Evolutionary conservation across 2,113 vertebrate genomes (phyloP).

Genomic region (Dinomys branickii): DNA sequence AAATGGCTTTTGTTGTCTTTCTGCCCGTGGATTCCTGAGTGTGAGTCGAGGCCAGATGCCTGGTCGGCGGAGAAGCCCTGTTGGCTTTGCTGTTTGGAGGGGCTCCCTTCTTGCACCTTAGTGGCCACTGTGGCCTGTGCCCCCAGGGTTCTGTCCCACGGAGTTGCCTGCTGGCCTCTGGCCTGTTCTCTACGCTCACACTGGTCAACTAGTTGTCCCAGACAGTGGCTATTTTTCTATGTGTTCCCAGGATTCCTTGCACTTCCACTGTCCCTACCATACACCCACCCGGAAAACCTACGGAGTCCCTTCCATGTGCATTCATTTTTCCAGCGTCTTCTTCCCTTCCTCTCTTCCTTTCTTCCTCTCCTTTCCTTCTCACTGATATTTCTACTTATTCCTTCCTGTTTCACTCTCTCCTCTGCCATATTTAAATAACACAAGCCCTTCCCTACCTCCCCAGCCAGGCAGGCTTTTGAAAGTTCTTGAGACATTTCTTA

Average conservation of each 20-base stretch:
- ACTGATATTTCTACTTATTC: not conserved
- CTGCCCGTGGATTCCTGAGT: slow-evolving; percentile 82
- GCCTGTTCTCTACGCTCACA: not conserved
- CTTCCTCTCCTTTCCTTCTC: not conserved
- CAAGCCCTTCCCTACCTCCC: not conserved
- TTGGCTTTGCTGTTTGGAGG: not conserved
- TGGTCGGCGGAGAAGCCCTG: slow-evolving; percentile 63
- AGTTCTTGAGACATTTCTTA: slow-evolving; percentile 48
- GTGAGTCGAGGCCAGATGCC: slow-evolving; percentile 84
- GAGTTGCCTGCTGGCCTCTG: not conserved
- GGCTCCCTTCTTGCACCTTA: not conserved
- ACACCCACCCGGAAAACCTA: not conserved
- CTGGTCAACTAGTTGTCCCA: not conserved
- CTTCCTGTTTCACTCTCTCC: not conserved
- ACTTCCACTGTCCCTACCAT: accelerated
- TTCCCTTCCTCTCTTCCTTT: too few relatives aligned
- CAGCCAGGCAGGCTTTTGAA: slow-evolving; percentile 41
- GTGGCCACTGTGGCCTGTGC: not conserved
- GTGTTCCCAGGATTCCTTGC: not conserved
- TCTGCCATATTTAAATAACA: slow-evolving; percentile 16
- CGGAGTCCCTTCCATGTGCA: not conserved
- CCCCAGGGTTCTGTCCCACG: not conserved
- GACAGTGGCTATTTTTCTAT: accelerated
- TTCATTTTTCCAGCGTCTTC: not conserved
- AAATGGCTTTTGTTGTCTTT: slow-evolving; percentile 87